These are phyloP conservation scores for Otocyon megalotis DNA, from an alignment of 2,113 vertebrate genomes.

Conservation along the genomic window DNA sequence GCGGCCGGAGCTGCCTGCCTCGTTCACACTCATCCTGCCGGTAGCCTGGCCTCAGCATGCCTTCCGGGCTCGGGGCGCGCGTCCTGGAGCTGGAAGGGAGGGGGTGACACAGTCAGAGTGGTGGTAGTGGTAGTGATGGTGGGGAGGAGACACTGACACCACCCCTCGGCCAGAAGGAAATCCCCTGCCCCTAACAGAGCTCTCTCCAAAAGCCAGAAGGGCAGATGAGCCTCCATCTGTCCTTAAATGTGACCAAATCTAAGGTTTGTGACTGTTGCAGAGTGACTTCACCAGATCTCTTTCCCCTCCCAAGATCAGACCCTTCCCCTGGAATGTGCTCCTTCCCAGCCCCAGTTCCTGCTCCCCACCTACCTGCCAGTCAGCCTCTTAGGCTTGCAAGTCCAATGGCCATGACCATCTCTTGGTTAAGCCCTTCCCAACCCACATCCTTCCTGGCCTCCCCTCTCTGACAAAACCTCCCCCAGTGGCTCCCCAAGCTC, in stretches of 20 bases:
- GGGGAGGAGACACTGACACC: not conserved
- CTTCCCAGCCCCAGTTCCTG: not conserved
- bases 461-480: not conserved
- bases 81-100: constrained; percentile 87
- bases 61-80: constrained; percentile 83
- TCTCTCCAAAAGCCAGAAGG: not conserved
- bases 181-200: too few relatives aligned
- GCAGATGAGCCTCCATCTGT: not conserved
- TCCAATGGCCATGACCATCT: not conserved
- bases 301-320: not conserved
- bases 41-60: constrained; percentile 88
- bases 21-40: constrained; percentile 93
- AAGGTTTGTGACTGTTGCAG: not conserved
- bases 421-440: not conserved
- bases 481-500: not conserved
- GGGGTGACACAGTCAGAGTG: not conserved
- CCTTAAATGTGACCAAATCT: not conserved
- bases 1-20: constrained; percentile 83
- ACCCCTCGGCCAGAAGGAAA: not conserved
- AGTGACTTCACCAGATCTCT: not conserved
- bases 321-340: not conserved
- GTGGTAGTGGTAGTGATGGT: not conserved
- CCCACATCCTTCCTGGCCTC: not conserved
- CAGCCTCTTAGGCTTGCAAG: not conserved
- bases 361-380: not conserved